phyloP scores from a whole-genome alignment of 2,888 invertebrate species.

The Heliconius charithonia region DNA sequence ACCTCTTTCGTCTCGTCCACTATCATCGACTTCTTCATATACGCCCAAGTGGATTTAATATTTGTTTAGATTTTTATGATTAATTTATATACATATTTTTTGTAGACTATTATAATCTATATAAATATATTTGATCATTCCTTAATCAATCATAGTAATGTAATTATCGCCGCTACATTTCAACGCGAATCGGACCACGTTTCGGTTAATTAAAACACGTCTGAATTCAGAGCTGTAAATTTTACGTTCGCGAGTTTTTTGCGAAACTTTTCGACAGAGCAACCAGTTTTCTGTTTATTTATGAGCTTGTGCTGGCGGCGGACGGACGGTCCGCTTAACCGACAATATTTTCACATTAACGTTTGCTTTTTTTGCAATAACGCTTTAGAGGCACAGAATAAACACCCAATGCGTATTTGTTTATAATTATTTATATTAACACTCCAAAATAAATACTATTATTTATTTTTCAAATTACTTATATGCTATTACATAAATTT shows the following conservation, averaged over 20 bases:
- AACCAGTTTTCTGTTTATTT: constrained; percentile 82
- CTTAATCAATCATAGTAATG: constrained; percentile 44
- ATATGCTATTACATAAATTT: not conserved
- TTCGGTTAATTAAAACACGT: constrained; percentile 80
- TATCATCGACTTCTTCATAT: too few relatives aligned
- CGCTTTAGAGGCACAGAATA: constrained; percentile 63
- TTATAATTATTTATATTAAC: constrained; percentile 6
- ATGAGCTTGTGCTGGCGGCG: constrained; percentile 76
- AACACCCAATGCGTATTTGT: constrained; percentile 32
- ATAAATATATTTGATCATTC: not conserved
- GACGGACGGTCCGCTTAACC: constrained; percentile 70
- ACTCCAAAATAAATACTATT: not conserved
- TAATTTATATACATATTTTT: too few relatives aligned
- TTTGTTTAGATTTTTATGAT: not conserved
- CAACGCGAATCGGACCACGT: constrained; percentile 56
- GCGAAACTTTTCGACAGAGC: constrained; percentile 78
- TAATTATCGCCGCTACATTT: constrained; percentile 51
- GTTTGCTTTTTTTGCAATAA: constrained; percentile 64
- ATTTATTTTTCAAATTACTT: too few relatives aligned
- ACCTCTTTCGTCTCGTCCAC: too few relatives aligned
- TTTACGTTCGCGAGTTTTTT: constrained; percentile 73
- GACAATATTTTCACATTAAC: constrained; percentile 61
- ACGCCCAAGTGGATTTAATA: not conserved
- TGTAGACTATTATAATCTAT: constrained; percentile 2
- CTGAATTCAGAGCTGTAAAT: constrained; percentile 78